A percentile compares a stretch with the other conserved stretches of the same genome.
phyloP scores from a whole-genome alignment of 2,113 vertebrate species.

The Mastomys coucha region DNA sequence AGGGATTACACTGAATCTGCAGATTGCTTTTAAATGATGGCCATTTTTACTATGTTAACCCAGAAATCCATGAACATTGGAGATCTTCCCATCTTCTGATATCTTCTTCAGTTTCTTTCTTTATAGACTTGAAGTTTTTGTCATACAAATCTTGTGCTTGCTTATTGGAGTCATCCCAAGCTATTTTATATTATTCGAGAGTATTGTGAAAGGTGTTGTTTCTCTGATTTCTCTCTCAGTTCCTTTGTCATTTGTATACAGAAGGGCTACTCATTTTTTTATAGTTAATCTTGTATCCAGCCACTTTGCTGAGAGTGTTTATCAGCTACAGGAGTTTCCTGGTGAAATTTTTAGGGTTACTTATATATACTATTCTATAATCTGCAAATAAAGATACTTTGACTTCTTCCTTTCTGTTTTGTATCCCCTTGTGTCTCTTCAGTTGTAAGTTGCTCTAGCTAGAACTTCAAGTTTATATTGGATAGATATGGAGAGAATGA shows the following conservation, averaged over 20 bases:
- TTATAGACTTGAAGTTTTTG: neutral
- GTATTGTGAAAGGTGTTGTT: neutral
- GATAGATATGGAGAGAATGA: neutral
- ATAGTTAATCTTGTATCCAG: neutral
- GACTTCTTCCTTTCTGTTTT: neutral
- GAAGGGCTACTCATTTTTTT: neutral
- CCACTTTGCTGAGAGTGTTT: neutral
- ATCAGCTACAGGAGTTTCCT: neutral
- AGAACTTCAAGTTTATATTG: neutral
- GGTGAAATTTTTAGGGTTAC: neutral
- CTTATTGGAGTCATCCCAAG: neutral
- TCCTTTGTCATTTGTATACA: neutral
- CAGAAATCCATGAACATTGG: neutral
- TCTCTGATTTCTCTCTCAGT: neutral
- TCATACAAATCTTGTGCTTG: neutral
- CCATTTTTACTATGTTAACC: neutral
- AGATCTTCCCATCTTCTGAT: neutral
- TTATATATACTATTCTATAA: neutral
- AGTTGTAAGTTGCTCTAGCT: neutral
- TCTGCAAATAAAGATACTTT: neutral
- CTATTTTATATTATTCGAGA: neutral
- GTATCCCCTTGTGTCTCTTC: neutral
- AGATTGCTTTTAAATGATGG: neutral
- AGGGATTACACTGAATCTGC: neutral
- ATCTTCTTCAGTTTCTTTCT: neutral